phyloP scores from a whole-genome alignment of 2,888 invertebrate species.

The Clostera curtula region DNA sequence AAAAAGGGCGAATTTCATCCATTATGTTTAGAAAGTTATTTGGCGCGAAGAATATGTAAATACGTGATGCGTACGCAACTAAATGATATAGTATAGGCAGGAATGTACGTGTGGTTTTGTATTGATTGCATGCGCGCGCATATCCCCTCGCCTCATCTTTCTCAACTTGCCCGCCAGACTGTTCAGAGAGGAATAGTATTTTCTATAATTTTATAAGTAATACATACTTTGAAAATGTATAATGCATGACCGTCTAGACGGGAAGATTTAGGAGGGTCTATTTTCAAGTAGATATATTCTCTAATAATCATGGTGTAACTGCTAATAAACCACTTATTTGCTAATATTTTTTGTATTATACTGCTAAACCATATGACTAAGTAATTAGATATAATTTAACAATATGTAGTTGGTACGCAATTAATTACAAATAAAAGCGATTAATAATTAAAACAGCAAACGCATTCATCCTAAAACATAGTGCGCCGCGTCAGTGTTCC shows the following conservation, averaged over 20 bases:
- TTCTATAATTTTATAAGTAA: too few species aligned
- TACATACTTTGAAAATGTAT: constrained; percentile 21
- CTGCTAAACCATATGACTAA: too few species aligned
- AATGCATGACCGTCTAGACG: constrained; percentile 10
- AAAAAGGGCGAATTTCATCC: too few species aligned
- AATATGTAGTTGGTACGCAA: too few species aligned
- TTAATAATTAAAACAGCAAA: too few species aligned
- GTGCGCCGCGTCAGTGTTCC: too few species aligned
- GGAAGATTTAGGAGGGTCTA: constrained; percentile 1
- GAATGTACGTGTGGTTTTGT: constrained; percentile 45
- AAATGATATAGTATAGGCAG: constrained; percentile 10
- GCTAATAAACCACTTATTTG: too few species aligned
- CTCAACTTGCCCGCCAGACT: constrained; percentile 35
- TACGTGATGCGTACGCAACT: constrained; percentile 51
- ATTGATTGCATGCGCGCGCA: constrained; percentile 55
- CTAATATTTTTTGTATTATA: too few species aligned
- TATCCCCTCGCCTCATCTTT: constrained; percentile 33
- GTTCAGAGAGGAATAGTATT: constrained; percentile 39
- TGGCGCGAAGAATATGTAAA: constrained; percentile 43
- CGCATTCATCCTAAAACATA: too few species aligned
- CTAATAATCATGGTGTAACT: too few species aligned
- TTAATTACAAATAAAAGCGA: too few species aligned
- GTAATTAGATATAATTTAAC: too few species aligned
- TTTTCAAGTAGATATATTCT: not conserved
- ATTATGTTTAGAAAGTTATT: constrained; percentile 19